Percentiles rank a stretch among this genome's conserved stretches.
Evolutionary conservation across 2,797 vertebrate species (phyloP).

Genomic region (Varecia variegata): DNA sequence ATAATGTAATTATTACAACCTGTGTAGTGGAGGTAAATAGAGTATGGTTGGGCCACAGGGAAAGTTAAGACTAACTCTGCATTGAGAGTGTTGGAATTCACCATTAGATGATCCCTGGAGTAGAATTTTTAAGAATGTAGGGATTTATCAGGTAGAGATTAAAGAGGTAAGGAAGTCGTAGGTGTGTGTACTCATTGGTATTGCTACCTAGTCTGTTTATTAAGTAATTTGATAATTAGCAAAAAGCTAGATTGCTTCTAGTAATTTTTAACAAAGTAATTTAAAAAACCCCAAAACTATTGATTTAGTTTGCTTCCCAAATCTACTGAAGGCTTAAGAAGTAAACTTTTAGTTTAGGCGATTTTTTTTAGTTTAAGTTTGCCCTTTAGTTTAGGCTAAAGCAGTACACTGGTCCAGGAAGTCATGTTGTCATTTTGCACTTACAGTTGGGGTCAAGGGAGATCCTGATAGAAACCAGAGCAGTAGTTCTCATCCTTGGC

Average conservation of each 20-base stretch:
- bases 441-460: not conserved
- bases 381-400: not conserved
- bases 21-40: not conserved
- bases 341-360: not conserved
- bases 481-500: not conserved
- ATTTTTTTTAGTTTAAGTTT: not conserved
- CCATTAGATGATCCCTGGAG: not conserved
- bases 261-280: conserved; percentile 7
- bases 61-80: not conserved
- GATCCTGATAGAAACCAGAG: not conserved
- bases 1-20: not conserved
- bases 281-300: not conserved
- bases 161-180: not conserved
- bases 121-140: not conserved
- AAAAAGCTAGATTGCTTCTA: conserved; percentile 3
- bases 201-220: not conserved
- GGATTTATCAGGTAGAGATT: not conserved
- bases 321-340: not conserved
- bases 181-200: not conserved
- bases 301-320: not conserved
- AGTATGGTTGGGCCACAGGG: not conserved
- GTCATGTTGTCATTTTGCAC: not conserved
- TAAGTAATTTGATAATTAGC: conserved; percentile 15
- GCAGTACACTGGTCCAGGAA: not conserved
- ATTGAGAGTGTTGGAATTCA: not conserved